Evolutionary conservation across 1,140 invertebrate species (phyloP), one percentile per base, ranked within the genome.

Genomic region (Saccostrea cuccullata): DNA sequence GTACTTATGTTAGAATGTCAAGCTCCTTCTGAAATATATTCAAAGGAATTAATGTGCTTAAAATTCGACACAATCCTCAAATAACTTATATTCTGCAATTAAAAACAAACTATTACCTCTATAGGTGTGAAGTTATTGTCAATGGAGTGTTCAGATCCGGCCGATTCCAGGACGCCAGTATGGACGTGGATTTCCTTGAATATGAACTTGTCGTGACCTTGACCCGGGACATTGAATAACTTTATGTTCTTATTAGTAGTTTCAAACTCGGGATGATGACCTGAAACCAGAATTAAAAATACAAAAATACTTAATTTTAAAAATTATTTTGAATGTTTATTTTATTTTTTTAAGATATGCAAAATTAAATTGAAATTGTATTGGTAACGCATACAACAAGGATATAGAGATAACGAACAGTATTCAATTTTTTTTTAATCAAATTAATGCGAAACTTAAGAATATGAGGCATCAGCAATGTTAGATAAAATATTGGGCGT

Each of bases 151-250:
- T 73, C 70, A 36, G 70, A 73, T 11, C 70, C 70, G 23, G 26
- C 70, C 26, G 70, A 73, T 73, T 73, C 70, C 70, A 73, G 26
- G 13, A 36, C 26, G 3, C 67, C 70, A 26, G 70, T 73, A 15
- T 73, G 70, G 8, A 73, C 70, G 70, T 73, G 70, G 8, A 73
- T 73, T 36, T 73, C 70, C 15, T 73, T 73, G 9, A 73, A 73
- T 30, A 73, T 36, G 30, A 30, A 73, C 11, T 73, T 11, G 13
- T 73, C 70, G 30, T 73, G 70, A 36, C 70, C 70, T 36, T 73
- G 70, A 73, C 26, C 26, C 26, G 70, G 70, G 30, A 73, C 70
- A 12, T 73, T 73, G 26, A 36, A 73, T 1, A 73, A 12, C 12
- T 73, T 73, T 9, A 73, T 73, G 13, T 73, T 30, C 70, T 73